Conservation (phyloP, 1,140 invertebrate species). For the Ectropis grisescens region DNA sequence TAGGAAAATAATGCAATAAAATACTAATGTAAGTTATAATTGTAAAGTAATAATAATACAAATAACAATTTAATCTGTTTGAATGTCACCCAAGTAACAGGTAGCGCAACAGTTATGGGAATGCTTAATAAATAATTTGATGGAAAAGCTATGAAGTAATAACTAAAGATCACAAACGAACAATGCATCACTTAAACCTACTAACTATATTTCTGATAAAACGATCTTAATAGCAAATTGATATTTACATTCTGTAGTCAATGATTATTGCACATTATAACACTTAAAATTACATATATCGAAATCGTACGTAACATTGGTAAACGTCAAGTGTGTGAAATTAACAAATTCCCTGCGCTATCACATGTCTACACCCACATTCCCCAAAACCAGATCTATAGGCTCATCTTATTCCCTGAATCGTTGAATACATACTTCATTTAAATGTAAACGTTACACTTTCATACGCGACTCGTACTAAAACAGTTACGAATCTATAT, state of each 20-base stretch:
- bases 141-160: constrained; percentile 14
- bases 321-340: constrained; percentile 23
- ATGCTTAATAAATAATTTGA: constrained; percentile 62
- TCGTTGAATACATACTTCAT: no score
- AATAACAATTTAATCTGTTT: no score
- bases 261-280: constrained; percentile 58
- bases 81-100: no score
- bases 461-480: no score
- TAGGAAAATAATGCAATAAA: constrained; percentile 66
- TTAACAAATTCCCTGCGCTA: constrained; percentile 16
- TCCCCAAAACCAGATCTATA: constrained; percentile 16
- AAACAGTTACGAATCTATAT: no score
- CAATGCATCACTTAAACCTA: constrained; percentile 13
- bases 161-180: constrained; percentile 3
- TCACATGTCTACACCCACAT: constrained; percentile 12
- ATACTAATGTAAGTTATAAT: constrained; percentile 55
- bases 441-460: no score
- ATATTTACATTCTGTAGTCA: constrained; percentile 47
- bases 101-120: constrained; percentile 43
- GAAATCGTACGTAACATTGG: constrained; percentile 19
- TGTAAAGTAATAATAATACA: constrained; percentile 16
- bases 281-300: constrained; percentile 47
- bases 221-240: not conserved
- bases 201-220: no score
- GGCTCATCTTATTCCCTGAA: constrained; percentile 5